Conservation (phyloP, 2,113 vertebrate species). For the Nothobranchius kuhntae region DNA sequence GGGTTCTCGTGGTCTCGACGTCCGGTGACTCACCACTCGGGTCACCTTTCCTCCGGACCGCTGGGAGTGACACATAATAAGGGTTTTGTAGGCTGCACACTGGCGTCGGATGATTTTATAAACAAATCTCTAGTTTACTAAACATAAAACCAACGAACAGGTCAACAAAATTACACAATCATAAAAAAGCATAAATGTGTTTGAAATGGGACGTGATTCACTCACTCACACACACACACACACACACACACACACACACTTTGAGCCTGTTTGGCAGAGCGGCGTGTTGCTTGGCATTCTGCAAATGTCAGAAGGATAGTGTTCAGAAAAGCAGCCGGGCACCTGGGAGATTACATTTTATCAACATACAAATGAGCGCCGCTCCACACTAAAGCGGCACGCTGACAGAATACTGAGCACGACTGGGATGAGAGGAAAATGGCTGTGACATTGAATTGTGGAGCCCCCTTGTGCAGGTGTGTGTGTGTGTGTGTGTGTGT, state of each 20-base stretch:
- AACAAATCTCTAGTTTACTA: too few species aligned
- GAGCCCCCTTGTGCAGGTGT: background rate
- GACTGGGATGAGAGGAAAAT: constrained; percentile 36
- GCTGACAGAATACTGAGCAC: constrained; percentile 60
- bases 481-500: background rate
- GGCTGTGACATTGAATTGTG: constrained; percentile 48
- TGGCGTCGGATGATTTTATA: too few species aligned
- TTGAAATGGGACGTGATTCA: too few species aligned
- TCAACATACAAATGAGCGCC: constrained; percentile 75
- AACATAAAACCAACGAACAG: too few species aligned
- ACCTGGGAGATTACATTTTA: constrained; percentile 73
- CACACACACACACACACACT: background rate
- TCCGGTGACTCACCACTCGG: too few species aligned
- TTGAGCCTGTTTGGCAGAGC: constrained; percentile 28
- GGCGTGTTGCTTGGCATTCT: constrained; percentile 66
- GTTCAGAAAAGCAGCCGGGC: constrained; percentile 66
- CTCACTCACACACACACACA: too few species aligned
- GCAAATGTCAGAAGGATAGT: constrained; percentile 74
- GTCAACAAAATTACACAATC: too few species aligned
- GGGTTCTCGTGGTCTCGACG: too few species aligned
- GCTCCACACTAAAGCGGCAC: constrained; percentile 57
- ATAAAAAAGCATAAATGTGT: too few species aligned
- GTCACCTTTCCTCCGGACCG: too few species aligned
- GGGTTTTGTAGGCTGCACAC: too few species aligned
- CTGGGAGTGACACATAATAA: too few species aligned